Conservation (phyloP, 2,797 vertebrate species). For the Spinus olivaceus region DNA sequence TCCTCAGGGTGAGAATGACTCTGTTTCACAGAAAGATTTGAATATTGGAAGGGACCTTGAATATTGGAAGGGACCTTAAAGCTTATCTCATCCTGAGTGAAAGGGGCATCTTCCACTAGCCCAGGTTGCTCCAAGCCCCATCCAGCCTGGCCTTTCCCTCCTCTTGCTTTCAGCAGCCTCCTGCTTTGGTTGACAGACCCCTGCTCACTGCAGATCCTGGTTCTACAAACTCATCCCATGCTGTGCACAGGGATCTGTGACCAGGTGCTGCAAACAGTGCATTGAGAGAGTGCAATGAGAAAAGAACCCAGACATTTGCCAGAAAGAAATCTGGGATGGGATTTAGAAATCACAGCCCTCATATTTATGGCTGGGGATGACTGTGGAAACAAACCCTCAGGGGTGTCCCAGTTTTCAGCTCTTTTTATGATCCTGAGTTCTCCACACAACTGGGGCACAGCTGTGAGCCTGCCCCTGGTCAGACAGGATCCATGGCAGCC, state of each 20-base stretch:
- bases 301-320: not conserved
- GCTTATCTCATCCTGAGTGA: rapidly evolving
- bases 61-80: not conserved
- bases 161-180: not conserved
- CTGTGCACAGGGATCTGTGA: not conserved
- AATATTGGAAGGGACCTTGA: not conserved
- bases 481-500: not conserved
- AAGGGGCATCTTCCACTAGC: not conserved
- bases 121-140: not conserved
- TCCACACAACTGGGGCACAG: not conserved
- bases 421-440: not conserved
- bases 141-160: not conserved
- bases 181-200: not conserved
- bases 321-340: not conserved
- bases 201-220: not conserved
- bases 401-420: not conserved
- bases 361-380: not conserved
- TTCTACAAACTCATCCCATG: rapidly evolving
- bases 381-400: not conserved
- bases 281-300: not conserved
- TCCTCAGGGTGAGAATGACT: not conserved
- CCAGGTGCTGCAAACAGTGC: not conserved
- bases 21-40: not conserved
- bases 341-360: not conserved
- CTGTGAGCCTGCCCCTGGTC: not conserved